phyloP scores from a whole-genome alignment of 2,113 vertebrate species.

The Abramis brama region DNA sequence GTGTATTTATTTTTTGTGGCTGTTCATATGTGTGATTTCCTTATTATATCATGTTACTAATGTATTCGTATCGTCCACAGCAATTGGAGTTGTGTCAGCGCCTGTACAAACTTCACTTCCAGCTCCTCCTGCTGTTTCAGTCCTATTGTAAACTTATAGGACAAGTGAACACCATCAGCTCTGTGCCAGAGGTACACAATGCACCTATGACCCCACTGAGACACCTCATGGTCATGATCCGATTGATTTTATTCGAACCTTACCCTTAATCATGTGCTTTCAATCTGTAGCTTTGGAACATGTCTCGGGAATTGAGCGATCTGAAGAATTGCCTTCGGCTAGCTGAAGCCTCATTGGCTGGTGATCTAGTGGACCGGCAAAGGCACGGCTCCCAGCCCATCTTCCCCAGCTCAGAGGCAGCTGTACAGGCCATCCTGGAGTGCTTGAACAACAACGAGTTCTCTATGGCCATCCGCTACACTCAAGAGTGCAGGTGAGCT shows the following conservation, averaged over 20 bases:
- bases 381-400: conserved; percentile 76
- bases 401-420: conserved; percentile 88
- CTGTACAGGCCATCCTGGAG: conserved; percentile 94
- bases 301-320: conserved; percentile 96
- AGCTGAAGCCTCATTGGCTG: conserved; percentile 83
- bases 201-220: neutral
- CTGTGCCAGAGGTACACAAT: conserved; percentile 90
- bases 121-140: conserved; percentile 97
- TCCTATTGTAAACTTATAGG: conserved; percentile 98
- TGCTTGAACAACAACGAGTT: conserved; percentile 93
- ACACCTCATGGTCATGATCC: too few relatives aligned
- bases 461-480: conserved; percentile 88
- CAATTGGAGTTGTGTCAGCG: conserved; percentile 98
- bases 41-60: conserved; percentile 9
- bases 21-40: neutral
- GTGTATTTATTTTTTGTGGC: conserved; percentile 33
- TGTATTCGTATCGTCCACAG: conserved; percentile 66
- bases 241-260: neutral
- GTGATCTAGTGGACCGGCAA: conserved; percentile 79
- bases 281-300: conserved; percentile 86
- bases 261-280: neutral
- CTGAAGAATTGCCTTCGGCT: conserved; percentile 90
- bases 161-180: conserved; percentile 94
- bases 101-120: conserved; percentile 98
- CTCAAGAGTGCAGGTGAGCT: conserved; percentile 92